Conservation (phyloP, 2,888 invertebrate species). For the Drosophila tanythrix region DNA sequence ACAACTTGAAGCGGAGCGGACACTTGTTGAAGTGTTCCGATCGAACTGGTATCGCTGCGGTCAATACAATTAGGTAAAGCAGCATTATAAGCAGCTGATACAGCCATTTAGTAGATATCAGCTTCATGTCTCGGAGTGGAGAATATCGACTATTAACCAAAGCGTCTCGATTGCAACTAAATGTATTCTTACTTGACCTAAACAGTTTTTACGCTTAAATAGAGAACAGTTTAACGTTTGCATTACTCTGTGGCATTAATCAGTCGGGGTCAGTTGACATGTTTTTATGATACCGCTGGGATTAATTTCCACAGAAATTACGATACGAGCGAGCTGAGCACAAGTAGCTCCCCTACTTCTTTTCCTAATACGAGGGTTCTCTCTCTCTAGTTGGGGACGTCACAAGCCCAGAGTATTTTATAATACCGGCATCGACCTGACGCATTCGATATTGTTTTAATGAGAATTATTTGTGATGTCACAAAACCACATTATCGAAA, state of each 20-base stretch:
- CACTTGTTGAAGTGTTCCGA: conserved; percentile 14
- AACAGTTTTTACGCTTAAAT: conserved; percentile 18
- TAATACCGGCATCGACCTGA: neutral
- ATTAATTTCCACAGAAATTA: conserved; percentile 22
- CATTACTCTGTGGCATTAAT: conserved; percentile 14
- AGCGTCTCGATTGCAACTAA: conserved; percentile 37
- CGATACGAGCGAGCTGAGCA: conserved; percentile 1
- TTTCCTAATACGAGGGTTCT: neutral
- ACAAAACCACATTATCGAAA: neutral
- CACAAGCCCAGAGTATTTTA: neutral
- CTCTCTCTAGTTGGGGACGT: conserved; percentile 27
- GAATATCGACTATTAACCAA: conserved; percentile 2
- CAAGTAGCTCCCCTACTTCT: conserved; percentile 16
- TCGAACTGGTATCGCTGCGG: conserved; percentile 7
- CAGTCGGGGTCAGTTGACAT: conserved; percentile 17
- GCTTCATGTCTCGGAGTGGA: conserved; percentile 26
- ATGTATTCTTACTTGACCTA: conserved; percentile 4
- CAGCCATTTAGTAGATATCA: conserved; percentile 12
- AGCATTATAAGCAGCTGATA: conserved; percentile 35
- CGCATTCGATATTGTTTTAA: conserved; percentile 15
- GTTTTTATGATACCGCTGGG: conserved; percentile 26
- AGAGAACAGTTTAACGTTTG: conserved; percentile 1
- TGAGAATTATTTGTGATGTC: neutral
- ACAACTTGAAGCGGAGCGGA: conserved; percentile 36
- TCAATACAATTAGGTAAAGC: conserved; percentile 15